A percentile compares a stretch with the other conserved stretches of the same genome.
Conservation (phyloP, 2,888 invertebrate species). For the Gastracanthus pulcherrimus region DNA sequence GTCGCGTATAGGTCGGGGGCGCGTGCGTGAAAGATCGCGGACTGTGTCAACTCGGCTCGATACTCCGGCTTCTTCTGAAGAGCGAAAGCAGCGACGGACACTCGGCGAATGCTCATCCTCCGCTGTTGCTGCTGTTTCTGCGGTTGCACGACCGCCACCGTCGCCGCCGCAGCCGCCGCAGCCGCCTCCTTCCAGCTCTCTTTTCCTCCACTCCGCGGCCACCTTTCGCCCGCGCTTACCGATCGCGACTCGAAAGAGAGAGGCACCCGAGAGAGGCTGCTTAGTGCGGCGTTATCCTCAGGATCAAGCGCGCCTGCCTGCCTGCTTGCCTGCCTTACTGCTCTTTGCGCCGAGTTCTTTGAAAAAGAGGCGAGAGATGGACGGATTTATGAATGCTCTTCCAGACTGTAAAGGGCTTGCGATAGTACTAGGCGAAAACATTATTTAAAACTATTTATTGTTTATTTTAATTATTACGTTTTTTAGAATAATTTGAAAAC, state of each 20-base stretch:
- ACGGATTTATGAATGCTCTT: no score
- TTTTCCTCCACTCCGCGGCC: slow-evolving; percentile 26
- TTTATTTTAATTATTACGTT: no score
- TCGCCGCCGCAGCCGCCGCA: background rate
- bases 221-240: background rate
- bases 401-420: no score
- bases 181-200: slow-evolving; percentile 37
- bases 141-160: background rate
- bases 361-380: no score
- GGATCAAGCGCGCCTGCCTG: background rate
- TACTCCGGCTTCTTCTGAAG: slow-evolving; percentile 38
- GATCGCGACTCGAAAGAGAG: slow-evolving; percentile 12
- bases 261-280: slow-evolving; percentile 22
- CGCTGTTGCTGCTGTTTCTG: background rate
- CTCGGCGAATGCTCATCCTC: slow-evolving; percentile 34
- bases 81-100: background rate
- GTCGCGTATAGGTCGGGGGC: background rate
- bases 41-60: slow-evolving; percentile 18
- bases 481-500: no score
- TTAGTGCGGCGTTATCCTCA: slow-evolving; percentile 4
- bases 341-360: no score
- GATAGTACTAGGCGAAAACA: no score
- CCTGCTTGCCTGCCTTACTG: no score
- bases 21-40: no score
- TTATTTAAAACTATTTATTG: no score